Base-by-base conservation (phyloP, 2,888 invertebrate genomes). In the Spodoptera picta region DNA sequence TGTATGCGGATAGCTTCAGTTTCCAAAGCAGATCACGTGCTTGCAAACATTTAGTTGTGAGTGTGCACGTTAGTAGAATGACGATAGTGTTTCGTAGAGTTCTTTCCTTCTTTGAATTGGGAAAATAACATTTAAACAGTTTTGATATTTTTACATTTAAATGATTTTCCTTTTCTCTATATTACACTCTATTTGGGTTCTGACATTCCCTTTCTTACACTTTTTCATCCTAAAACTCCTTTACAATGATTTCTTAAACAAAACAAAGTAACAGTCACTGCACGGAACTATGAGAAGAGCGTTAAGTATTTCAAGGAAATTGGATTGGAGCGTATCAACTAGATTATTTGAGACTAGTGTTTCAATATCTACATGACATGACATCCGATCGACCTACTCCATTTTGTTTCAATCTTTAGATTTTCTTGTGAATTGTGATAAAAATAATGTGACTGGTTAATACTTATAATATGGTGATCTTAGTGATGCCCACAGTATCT, bases 21-120 rank as follows among this genome's bases (percentile, higher is more conserved):
- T 70, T 65, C 53, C 44, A 60, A 48, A 57, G 42, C 52, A 46
- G 41, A 56, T 60, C 24, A 66, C 70, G 53, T 71, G 72, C 36
- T 54, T 12, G 9, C n/a, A 60, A 45, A 47, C 44, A 19, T 57
- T 65, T 45, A 23, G 12, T 9, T 36, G 53, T 14, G 14, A 14
- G 14, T 14, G 14, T 51, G 12, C 43, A 45, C 48, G 51, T 55
- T 51, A 24, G 42, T 44, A 46, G 42, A 65, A 36, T 54, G 24
- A 59, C 44, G 45, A 11, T 63, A 42, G 52, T 46, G 9, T 19
- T 44, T 55, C 48, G 6, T 54, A 48, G 50, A 55, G 64, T 69
- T 69, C 54, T 51, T 54, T 54, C 27, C 49, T 43, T 44, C 23
- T 23, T 10, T 0, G 47, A 31, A 42, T 43, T 42, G 1, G 2